Percentiles rank a stretch among this genome's conserved stretches.
Evolutionary conservation across 2,797 vertebrate species (phyloP).

Genomic region (Takifugu ocellatus): DNA sequence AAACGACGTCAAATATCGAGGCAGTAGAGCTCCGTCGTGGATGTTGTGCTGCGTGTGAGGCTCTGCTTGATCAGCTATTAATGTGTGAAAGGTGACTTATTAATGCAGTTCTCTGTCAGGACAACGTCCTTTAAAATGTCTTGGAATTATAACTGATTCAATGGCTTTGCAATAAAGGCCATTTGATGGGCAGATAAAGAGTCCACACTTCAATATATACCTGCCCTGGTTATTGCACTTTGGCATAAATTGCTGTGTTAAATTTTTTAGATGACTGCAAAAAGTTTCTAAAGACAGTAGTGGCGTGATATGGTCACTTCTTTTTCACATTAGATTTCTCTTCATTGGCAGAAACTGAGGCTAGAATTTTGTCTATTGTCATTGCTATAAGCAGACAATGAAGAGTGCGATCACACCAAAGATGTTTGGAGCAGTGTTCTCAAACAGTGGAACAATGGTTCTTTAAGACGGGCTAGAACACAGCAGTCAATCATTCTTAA

Average conservation of each 20-base stretch:
- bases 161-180: neutral
- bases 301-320: no score
- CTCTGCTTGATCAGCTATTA: conserved; percentile 56
- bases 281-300: no score
- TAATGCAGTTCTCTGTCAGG: conserved; percentile 47
- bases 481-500: conserved; percentile 30
- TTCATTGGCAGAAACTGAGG: neutral
- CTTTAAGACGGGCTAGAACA: conserved; percentile 34
- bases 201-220: no score
- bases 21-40: conserved; percentile 30
- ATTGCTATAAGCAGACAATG: conserved; percentile 42
- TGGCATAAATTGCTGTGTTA: neutral
- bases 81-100: conserved; percentile 63
- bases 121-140: conserved; percentile 20
- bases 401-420: conserved; percentile 47
- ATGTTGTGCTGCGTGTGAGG: conserved; percentile 46
- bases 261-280: neutral
- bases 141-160: no score
- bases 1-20: conserved; percentile 46
- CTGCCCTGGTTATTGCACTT: neutral
- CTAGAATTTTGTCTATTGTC: conserved; percentile 23
- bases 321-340: neutral
- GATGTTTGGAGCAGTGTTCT: conserved; percentile 40
- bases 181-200: neutral
- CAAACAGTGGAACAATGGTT: conserved; percentile 40